Base-by-base conservation (phyloP, 2,888 invertebrate genomes). In the Gymnosoma rotundatum region DNA sequence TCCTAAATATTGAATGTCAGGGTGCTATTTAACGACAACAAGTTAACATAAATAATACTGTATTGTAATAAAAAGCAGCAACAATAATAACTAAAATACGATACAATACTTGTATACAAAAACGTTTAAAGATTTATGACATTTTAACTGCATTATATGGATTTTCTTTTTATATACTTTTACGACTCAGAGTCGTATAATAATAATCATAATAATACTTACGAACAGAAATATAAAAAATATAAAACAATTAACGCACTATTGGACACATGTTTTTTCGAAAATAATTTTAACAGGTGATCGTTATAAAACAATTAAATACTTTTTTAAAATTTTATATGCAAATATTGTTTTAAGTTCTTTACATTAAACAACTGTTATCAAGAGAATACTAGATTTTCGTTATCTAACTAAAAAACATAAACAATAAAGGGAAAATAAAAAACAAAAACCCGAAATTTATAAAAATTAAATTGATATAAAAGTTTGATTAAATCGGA, bases 141-240 rank as follows among this genome's bases (percentile, higher is more conserved):
- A 52, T 72, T 79, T 79, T 63, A 66, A 58, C 72, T 72, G 64
- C 78, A 79, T 72, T 72, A 79, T 72, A 72, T 64, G 78, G 72
- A 56, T 70, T 78, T 64, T 74, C 16, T 16, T 64, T 50, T 32
- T 64, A 32, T 64, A 64, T n/a, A 54, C 54, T 66, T 67, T 67
- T 79, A 80, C 45, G 66, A 67, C 45, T 54, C 52, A 48, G 56
- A 56, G 48, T 69, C 73, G 60, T 78, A 74, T 63, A 48, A 61
- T 63, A 48, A 61, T 60, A 58, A 60, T 76, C 36, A 25, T 42
- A 69, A 63, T 61, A 63, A 61, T 54, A 69, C 36, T 60, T 50
- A 20, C 9, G 16, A 60, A 20, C 9, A 25, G 14, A 20, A 50
- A 48, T 61, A 10, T 45, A 64, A 63, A 52, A 36, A 52, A 61